These are phyloP conservation scores for Oscheius onirici DNA, from an alignment of 2,888 invertebrate species.

Conservation along the genomic window DNA sequence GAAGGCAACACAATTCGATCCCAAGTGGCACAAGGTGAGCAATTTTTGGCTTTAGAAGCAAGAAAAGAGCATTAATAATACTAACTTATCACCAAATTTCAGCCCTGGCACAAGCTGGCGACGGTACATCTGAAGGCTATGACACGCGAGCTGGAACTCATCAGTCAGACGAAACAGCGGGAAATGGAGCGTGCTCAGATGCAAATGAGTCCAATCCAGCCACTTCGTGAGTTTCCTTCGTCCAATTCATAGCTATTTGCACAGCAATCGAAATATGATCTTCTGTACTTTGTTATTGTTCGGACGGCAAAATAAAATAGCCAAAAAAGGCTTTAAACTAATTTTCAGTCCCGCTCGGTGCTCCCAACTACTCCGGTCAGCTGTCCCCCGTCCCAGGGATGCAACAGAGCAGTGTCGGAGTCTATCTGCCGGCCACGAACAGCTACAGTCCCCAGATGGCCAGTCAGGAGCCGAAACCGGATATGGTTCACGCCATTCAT, in stretches of 20 bases:
- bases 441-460: conserved; percentile 14
- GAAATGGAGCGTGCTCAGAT: conserved; percentile 7
- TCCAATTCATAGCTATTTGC: background rate
- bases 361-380: conserved; percentile 2
- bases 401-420: background rate
- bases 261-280: too few species aligned
- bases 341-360: conserved; percentile 9
- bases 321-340: background rate
- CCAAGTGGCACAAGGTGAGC: conserved; percentile 80
- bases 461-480: conserved; percentile 1
- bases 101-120: conserved; percentile 97
- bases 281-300: too few species aligned
- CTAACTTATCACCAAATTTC: conserved; percentile 46
- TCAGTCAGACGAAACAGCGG: background rate
- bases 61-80: background rate
- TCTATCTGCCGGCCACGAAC: background rate
- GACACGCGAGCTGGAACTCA: conserved; percentile 75
- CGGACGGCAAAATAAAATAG: too few species aligned
- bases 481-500: conserved; percentile 38
- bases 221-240: background rate
- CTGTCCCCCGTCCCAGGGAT: conserved; percentile 1
- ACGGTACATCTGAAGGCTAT: conserved; percentile 97
- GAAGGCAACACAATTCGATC: conserved; percentile 85
- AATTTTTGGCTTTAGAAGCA: background rate
- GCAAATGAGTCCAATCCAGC: background rate